Percentiles rank a stretch among this genome's conserved stretches.
Evolutionary conservation across 2,797 vertebrate genomes (phyloP).

Genomic region (Anguilla megastoma): DNA sequence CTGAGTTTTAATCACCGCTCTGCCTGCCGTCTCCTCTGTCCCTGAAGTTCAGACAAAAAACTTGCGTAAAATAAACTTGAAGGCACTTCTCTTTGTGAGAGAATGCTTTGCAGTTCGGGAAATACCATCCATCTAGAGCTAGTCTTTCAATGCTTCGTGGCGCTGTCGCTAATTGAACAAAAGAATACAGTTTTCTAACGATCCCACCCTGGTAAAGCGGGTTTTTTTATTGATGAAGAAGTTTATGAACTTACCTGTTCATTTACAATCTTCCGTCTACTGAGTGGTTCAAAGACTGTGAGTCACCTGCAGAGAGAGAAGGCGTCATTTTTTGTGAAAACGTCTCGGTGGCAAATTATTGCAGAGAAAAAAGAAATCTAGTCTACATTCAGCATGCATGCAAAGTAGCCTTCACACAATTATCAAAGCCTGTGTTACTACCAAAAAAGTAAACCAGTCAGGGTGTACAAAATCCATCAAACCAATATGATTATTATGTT

Average conservation of each 20-base stretch:
- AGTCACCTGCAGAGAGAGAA: constrained; percentile 58
- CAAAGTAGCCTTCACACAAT: constrained; percentile 75
- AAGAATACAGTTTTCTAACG: background rate
- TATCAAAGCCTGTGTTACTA: constrained; percentile 78
- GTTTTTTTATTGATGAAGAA: background rate
- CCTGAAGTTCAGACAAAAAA: constrained; percentile 6
- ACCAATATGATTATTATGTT: constrained; percentile 77
- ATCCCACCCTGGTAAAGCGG: background rate
- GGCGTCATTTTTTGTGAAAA: constrained; percentile 22
- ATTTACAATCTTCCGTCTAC: constrained; percentile 41
- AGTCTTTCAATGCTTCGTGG: background rate
- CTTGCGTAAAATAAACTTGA: background rate
- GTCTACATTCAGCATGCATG: constrained; percentile 72
- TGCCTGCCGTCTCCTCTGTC: background rate
- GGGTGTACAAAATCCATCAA: constrained; percentile 73
- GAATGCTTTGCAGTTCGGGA: background rate
- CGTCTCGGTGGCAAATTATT: background rate
- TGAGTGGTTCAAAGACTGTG: constrained; percentile 49
- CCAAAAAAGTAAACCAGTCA: constrained; percentile 99
- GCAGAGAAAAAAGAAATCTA: constrained; percentile 30
- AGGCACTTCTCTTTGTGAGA: background rate
- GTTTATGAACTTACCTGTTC: constrained; percentile 57
- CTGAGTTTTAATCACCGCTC: background rate
- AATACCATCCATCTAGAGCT: background rate
- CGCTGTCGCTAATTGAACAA: background rate